These are phyloP conservation scores for Macropis europaea DNA, from an alignment of 2,888 invertebrate genomes.

Conservation along the genomic window DNA sequence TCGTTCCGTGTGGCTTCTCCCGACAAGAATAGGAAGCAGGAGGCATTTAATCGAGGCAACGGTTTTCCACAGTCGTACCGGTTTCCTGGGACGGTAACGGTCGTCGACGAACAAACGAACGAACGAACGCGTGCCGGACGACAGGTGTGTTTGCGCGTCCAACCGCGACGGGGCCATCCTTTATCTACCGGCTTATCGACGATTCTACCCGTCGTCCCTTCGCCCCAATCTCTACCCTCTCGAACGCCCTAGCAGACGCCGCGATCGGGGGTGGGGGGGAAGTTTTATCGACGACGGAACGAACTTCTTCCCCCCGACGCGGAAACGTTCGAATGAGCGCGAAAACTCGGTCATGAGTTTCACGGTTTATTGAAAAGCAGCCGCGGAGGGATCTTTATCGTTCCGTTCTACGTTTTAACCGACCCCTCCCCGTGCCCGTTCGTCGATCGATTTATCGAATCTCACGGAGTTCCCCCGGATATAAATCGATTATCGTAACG, in stretches of 20 bases:
- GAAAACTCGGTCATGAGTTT: constrained; percentile 68
- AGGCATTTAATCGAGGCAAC: constrained; percentile 50
- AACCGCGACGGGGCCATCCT: constrained; percentile 6
- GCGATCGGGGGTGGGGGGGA: background rate
- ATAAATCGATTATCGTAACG: constrained; percentile 58
- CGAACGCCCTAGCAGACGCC: background rate
- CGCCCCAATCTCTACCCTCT: constrained; percentile 1
- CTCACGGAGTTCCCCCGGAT: constrained; percentile 5
- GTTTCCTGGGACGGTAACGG: constrained; percentile 32
- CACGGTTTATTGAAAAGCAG: constrained; percentile 75
- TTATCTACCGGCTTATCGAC: constrained; percentile 35
- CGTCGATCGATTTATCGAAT: constrained; percentile 41
- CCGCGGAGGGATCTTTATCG: constrained; percentile 33
- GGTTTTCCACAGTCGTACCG: constrained; percentile 40
- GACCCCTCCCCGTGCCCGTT: too few relatives aligned
- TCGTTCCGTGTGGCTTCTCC: constrained; percentile 38
- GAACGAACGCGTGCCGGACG: constrained; percentile 33
- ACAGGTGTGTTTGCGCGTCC: constrained; percentile 40
- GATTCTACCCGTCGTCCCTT: background rate
- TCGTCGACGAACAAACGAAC: background rate
- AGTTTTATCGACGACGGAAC: too few relatives aligned
- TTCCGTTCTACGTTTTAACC: background rate
- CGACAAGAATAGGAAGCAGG: background rate
- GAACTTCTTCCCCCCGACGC: background rate
- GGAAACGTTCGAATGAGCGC: constrained; percentile 23